Base-by-base conservation (phyloP, 2,797 vertebrate genomes). In the Galagoides demidoff region DNA sequence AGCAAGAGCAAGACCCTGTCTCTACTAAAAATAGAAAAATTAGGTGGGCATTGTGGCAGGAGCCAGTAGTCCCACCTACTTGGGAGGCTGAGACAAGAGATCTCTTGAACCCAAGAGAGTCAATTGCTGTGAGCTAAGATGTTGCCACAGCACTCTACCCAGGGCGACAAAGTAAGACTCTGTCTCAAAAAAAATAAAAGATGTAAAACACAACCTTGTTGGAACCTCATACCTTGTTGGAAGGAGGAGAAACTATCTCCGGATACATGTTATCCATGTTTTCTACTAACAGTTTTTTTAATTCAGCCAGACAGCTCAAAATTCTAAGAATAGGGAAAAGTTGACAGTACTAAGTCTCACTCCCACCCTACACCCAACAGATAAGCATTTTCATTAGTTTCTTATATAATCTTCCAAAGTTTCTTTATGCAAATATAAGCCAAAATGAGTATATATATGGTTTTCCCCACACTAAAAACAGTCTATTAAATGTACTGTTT, bases 351-450 rank as follows among this genome's bases (percentile, higher is more conserved):
- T 88, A 79, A 89, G 79, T 59, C 66, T 93, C 49, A 78, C 0
- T 43, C 27, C 39, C 23, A 45, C 31, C 14, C 79, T 70, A 76
- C 0, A 84, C 4, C 61, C 70, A 92, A 89, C 27, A 90, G 22
- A 84, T 63, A 92, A 78, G 20, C 20, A 34, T 74, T 95, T 64
- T 89, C 31, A 87, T 55, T 92, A 89, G 39, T 85, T 71, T 76
- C 52, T 78, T 61, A 19, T 43, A n/a, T 31, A 71, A 55, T 6
- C 16, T 92, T 79, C 20, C 52, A 57, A 55, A 64, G 37, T 85
- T 85, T 85, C 25, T 85, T 34, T 37, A 91, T n/a, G 43, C 61
- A 96, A 94, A 94, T 12, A 57, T 64, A 95, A 84, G 71, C 81
- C 92, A 71, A 94, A 92, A 68, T 37, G 43, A 79, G 23, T 37